phyloP scores from a whole-genome alignment of 2,888 invertebrate genomes.

The Andrena hattorfiana region DNA sequence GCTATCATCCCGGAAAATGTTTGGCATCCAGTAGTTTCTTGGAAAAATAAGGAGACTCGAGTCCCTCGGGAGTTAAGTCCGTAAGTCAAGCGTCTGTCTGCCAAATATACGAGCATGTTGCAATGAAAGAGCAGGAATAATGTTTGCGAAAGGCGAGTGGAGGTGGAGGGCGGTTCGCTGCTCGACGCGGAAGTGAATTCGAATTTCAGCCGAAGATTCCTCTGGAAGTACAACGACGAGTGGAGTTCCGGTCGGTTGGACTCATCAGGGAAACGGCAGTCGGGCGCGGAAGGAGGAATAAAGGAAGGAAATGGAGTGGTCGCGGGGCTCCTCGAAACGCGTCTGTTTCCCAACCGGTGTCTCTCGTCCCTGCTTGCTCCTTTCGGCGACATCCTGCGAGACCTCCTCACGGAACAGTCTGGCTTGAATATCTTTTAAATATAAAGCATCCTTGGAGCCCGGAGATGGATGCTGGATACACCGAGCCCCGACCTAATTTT shows the following conservation, averaged over 20 bases:
- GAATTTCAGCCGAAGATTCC: slow-evolving; percentile 23
- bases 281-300: slow-evolving; percentile 34
- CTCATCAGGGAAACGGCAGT: slow-evolving; percentile 46
- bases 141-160: neutral
- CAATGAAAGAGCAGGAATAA: neutral
- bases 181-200: slow-evolving; percentile 25
- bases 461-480: slow-evolving; percentile 30
- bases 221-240: slow-evolving; percentile 39
- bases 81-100: neutral
- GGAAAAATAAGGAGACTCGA: neutral
- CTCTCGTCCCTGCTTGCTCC: slow-evolving; percentile 17
- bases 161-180: slow-evolving; percentile 1
- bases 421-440: slow-evolving; percentile 66
- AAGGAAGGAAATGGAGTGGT: slow-evolving; percentile 51
- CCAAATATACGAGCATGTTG: neutral
- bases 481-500: slow-evolving; percentile 39
- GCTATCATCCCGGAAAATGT: neutral
- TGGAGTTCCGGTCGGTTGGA: slow-evolving; percentile 29
- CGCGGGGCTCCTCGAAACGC: slow-evolving; percentile 27
- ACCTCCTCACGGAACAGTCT: slow-evolving; percentile 25
- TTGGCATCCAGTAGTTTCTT: neutral
- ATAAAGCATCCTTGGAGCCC: slow-evolving; percentile 48
- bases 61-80: neutral
- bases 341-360: slow-evolving; percentile 37
- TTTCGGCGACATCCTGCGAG: slow-evolving; percentile 32